Base-by-base conservation (phyloP, 2,113 vertebrate species). In the Vicugna pacos region DNA sequence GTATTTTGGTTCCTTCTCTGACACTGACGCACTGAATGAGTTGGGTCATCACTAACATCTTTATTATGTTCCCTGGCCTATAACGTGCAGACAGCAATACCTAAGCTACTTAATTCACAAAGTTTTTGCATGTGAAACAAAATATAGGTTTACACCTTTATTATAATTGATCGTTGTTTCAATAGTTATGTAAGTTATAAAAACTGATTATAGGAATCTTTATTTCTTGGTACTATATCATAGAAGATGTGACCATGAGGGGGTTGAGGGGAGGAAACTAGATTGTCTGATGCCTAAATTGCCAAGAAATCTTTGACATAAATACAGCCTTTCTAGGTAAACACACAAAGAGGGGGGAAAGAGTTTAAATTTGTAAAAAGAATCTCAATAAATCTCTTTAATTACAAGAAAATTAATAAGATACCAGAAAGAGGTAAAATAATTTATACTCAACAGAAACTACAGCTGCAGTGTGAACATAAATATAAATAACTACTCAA, bases 371-470 rank as follows among this genome's bases (percentile, higher is more conserved):
- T 20, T 87, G 16, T 77, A 48, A 76, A 42, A 91, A 93, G 58
- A 64, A 86, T 82, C 20, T 89, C 64, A 73, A 81, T 50, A 69
- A 89, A 85, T 84, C 67, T 89, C 50, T 72, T 77, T 42, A 32
- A 92, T 42, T n/a, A 75, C 1, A 52, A 94, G 32, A 88, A 80
- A 89, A 87, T 87, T 70, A 60, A 8, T 73, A 73, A 93, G 9
- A 93, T 64, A 96, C 3, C 52, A 80, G 22, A 72, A 88, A 80
- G 54, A 95, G 48, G 58, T 38, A 93, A 94, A 91, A 62, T 86
- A 93, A 48, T 32, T 88, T 96, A 86, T 24, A 35, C 32, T 81
- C 35, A 94, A 92, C 48, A 79, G n/a, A 52, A 88, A 93, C 22
- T 30, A 88, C 4, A 95, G 75, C 3, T 32, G 19, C 20, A 93